These are phyloP conservation scores for Morone saxatilis DNA, from an alignment of 2,113 vertebrate genomes.

Conservation along the genomic window DNA sequence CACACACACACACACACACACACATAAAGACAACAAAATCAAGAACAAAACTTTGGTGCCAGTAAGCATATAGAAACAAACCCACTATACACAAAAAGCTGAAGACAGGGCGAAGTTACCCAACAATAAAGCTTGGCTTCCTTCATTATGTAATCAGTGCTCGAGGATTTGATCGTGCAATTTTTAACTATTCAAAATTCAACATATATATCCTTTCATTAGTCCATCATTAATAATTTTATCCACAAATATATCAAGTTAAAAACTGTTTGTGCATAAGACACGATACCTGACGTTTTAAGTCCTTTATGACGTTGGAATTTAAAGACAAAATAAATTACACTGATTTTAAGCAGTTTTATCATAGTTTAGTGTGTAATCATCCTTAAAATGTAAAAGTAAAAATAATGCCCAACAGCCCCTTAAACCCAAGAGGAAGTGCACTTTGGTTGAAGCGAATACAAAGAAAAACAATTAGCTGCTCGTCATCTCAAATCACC, in stretches of 20 bases:
- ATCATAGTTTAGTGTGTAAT: slow-evolving; percentile 34
- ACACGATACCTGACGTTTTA: slow-evolving; percentile 37
- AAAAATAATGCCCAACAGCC: slow-evolving; percentile 69
- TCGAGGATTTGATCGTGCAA: slow-evolving; percentile 13
- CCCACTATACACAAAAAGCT: slow-evolving; percentile 25
- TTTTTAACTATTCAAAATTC: slow-evolving; percentile 19
- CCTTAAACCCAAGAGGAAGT: slow-evolving; percentile 73
- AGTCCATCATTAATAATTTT: background rate
- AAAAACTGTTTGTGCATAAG: slow-evolving; percentile 14
- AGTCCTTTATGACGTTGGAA: background rate
- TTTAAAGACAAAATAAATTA: slow-evolving; percentile 28
- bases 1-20: too few species aligned
- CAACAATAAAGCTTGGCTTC: slow-evolving; percentile 27
- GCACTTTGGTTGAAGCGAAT: slow-evolving; percentile 77
- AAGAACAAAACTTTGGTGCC: slow-evolving; percentile 17
- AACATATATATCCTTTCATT: slow-evolving; percentile 30
- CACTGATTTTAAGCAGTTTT: slow-evolving; percentile 14
- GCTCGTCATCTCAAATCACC: slow-evolving; percentile 51
- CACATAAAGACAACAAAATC: too few species aligned
- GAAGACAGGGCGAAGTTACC: slow-evolving; percentile 17
- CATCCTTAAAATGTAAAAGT: slow-evolving; percentile 42
- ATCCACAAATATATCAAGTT: slow-evolving; percentile 18
- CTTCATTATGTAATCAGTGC: slow-evolving; percentile 23
- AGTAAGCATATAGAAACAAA: slow-evolving; percentile 36
- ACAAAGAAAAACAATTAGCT: slow-evolving; percentile 55